Evolutionary conservation across 2,113 vertebrate genomes (phyloP), one percentile per base, ranked within the genome.

Genomic region (Heloderma charlesbogerti): DNA sequence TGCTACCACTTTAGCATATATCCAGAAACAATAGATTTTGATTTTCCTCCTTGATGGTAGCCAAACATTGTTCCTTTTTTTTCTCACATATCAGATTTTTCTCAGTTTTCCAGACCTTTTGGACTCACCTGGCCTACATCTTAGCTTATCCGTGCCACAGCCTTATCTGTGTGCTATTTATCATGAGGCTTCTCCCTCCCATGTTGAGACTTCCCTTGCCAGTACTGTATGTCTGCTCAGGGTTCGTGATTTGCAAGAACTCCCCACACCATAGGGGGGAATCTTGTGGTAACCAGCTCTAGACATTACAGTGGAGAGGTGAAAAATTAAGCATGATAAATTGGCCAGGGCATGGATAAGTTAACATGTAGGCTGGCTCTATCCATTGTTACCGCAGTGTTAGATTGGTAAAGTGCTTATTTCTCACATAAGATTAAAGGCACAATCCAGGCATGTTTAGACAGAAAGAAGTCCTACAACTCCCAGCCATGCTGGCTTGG

Each of bases 21-120:
- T 22, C 0, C 0, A 57, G 37, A 6, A 48, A 84, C 71, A 54
- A 34, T 48, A 27, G 22, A n/a, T n/a, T 0, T 15, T 51, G 29
- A 67, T 34, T 15, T 57, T 80, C 66, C 3, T 69, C 4, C 79
- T 75, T 27, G 8, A 1, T 15, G 0, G 0, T 10, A 31, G 57
- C 67, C 79, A 82, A 57, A 54, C 16, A 6, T 29, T 12, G 27
- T 22, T 82, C 31, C 15, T 82, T 13, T 43, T 67, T 13, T 10
- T 18, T 43, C 31, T n/a, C 43, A 71, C 2, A 48, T 66, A 57
- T 40, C 82, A 84, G 60, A 43, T 31, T 71, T 83, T 86, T 51
- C 67, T 51, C 43, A 86, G 2, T 40, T 69, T 18, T 72, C 31
- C 7, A 72, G 43, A 72, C 51, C 51, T 71, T 71, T 72, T 31